A percentile compares a stretch with the other conserved stretches of the same genome.
These are phyloP conservation scores for Myathropa florea DNA, from an alignment of 2,888 invertebrate species.

Conservation along the genomic window DNA sequence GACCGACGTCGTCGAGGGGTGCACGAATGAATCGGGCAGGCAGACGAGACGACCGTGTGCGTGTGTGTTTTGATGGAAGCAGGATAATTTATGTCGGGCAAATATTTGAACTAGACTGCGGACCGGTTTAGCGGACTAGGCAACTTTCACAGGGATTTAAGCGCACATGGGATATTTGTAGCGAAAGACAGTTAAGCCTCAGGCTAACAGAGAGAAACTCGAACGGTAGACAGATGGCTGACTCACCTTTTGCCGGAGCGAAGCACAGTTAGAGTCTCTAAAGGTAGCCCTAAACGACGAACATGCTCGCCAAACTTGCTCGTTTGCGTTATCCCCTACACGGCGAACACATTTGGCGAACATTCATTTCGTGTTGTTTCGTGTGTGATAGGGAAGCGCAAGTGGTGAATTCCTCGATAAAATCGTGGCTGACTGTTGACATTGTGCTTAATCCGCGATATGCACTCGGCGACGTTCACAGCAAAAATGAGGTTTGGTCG, in stretches of 20 bases:
- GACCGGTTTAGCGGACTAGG: neutral
- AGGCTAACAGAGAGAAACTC: neutral
- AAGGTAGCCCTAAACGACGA: no score
- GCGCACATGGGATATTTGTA: neutral
- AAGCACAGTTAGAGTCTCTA: neutral
- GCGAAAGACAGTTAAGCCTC: neutral
- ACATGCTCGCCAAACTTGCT: no score
- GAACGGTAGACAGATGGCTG: neutral
- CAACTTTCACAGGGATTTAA: neutral
- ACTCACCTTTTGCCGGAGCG: neutral
- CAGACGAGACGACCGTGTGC: neutral
- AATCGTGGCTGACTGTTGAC: no score
- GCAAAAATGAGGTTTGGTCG: no score
- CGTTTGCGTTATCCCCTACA: no score
- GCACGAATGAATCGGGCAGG: neutral
- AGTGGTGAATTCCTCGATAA: no score
- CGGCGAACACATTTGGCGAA: no score
- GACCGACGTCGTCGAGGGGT: conserved; percentile 54
- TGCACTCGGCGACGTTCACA: no score
- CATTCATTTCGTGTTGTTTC: no score
- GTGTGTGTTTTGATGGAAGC: conserved; percentile 38
- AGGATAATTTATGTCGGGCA: conserved; percentile 41
- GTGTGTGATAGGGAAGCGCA: no score
- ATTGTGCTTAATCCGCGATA: no score
- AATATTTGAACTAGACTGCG: neutral